Evolutionary conservation across 2,888 invertebrate species (phyloP), one percentile per base, ranked within the genome.

Genomic region (Leptopilina syphax): DNA sequence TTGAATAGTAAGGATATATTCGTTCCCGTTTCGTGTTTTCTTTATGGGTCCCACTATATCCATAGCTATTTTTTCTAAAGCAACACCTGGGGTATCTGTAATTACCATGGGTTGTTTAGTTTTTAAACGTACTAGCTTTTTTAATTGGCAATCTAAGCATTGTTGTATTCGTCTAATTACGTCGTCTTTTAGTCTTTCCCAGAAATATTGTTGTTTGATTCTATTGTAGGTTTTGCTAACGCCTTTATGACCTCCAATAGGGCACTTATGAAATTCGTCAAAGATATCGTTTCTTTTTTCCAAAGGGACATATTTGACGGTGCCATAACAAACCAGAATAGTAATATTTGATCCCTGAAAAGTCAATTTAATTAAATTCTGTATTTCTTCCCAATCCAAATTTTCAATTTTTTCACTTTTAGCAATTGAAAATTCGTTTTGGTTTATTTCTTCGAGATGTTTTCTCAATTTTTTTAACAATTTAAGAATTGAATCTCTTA

Each of bases 181-280:
- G 10, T 85, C 81, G 0, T 54, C 12, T 66, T 84, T 84, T 10
- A 84, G 8, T 24, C 81, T 80, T 50, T 79, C 65, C 84, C 83
- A 83, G 54, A 60, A 80, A 8, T 73, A 85, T 1, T 65, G n/a
- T n/a, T 70, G 77, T 78, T 81, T 77, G 0, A 83, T 81, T 65
- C 82, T 34, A 12, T 78, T 84, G n/a, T 83, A 82, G 44, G 9
- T 82, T 4, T 34, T 34, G 4, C 34, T 34, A 34, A 34, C 34
- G 4, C 34, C 34, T 34, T 34, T 34, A 34, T 34, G 34, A 34
- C 34, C 34, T 34, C 34, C 34, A 34, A 34, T 34, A 34, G 34
- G 34, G 3, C 34, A 81, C 0, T 8, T 18, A 63, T 83, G 82
- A 3, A 18, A 27, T 78, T 83, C 83, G 13, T 79, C 24, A 7